Evolutionary conservation across 2,888 invertebrate species (phyloP), one percentile per base, ranked within the genome.

Genomic region (Zaprionus lineosus): DNA sequence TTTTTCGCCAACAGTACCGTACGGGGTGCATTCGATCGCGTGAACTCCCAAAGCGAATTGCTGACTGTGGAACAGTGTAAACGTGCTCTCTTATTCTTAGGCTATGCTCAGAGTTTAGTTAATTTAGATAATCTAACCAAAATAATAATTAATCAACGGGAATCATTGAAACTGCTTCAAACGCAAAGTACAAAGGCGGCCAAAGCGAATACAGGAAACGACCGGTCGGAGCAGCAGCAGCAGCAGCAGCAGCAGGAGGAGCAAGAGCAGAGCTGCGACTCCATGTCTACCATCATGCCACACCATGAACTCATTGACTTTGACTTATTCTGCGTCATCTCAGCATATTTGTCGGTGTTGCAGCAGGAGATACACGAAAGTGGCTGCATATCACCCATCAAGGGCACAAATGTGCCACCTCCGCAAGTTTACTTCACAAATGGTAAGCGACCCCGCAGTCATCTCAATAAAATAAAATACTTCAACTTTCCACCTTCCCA

Each of bases 351-450:
- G 50, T 89, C 90, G 14, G 89, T 90, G 56, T 64, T 90, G 36
- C 90, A 90, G 59, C 90, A 90, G 61, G 90, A 90, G 66, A 90
- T 90, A 46, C 88, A 90, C 43, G 90, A 90, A 64, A 90, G 89
- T 61, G 90, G 90, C n/a, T 90, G 90, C 67, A 89, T 90, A 59
- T 90, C 90, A 16, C 90, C 90, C 15, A 90, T 90, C 3, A 90
- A 90, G 62, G 90, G 90, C 9, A 90, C 90, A 11, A 90, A 90
- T 85, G 86, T 90, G 46, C 90, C 90, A 28, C 90, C 90, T 11
- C 90, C 90, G 15, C 90, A 90, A 6, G 89, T 90, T 8, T 90
- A 89, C 68, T 86, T 90, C 33, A 87, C 90, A 33, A 90, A 90
- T 65, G 90, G 90, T 90, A 62, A 65, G 59, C 2, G 6, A 11